These are phyloP conservation scores for Vanacampus margaritifer DNA, from an alignment of 2,113 vertebrate genomes.

Conservation along the genomic window DNA sequence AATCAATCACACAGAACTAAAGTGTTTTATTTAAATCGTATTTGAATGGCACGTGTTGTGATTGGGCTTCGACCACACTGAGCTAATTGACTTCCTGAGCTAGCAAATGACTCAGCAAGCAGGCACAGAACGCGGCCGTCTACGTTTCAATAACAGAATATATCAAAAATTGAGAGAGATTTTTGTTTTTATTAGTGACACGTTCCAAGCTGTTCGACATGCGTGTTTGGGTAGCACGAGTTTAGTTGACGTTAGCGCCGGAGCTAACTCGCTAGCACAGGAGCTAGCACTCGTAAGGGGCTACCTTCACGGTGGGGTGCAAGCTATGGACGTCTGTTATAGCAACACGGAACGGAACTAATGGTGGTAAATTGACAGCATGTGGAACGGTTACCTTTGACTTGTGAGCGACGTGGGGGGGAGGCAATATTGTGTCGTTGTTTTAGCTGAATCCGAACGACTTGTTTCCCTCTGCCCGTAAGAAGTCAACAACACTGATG, in stretches of 20 bases:
- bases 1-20: not conserved
- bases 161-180: not conserved
- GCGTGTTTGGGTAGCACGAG: conserved; percentile 16
- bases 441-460: conserved; percentile 53
- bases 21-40: not conserved
- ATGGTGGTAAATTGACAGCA: conserved; percentile 12
- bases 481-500: conserved; percentile 59
- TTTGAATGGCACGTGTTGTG: not conserved
- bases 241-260: conserved; percentile 51
- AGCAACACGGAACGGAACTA: not conserved
- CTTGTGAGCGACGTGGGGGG: conserved; percentile 18
- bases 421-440: conserved; percentile 24
- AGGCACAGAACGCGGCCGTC: not conserved
- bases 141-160: not conserved
- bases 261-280: conserved; percentile 39
- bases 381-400: conserved; percentile 64
- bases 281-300: conserved; percentile 40
- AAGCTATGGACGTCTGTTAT: conserved; percentile 11
- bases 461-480: conserved; percentile 53
- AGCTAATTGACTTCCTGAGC: conserved; percentile 52
- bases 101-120: conserved; percentile 77
- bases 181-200: conserved; percentile 16
- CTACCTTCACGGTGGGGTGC: conserved; percentile 52
- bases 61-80: conserved; percentile 47
- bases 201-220: not conserved